phyloP scores from a whole-genome alignment of 2,888 invertebrate genomes.

The Catocala fraxini region DNA sequence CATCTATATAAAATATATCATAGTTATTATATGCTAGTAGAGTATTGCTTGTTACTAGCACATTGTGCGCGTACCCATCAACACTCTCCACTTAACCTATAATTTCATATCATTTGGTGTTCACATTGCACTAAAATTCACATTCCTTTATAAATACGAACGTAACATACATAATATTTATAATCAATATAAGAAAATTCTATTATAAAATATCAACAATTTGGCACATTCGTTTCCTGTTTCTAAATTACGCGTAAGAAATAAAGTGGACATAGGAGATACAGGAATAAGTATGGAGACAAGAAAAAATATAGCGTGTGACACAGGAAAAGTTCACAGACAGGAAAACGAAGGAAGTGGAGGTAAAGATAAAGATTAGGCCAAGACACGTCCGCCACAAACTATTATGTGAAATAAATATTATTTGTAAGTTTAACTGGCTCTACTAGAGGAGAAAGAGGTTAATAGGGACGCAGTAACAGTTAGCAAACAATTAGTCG shows the following conservation, averaged over 20 bases:
- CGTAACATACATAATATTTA: constrained; percentile 57
- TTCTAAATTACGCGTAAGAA: constrained; percentile 66
- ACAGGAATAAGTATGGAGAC: constrained; percentile 29
- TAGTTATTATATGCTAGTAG: constrained; percentile 57
- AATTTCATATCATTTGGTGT: constrained; percentile 75
- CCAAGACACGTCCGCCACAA: constrained; percentile 25
- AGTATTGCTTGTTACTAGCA: constrained; percentile 53
- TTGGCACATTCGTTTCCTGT: constrained; percentile 83
- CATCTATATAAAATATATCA: constrained; percentile 84
- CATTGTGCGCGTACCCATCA: constrained; percentile 38
- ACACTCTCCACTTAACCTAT: constrained; percentile 60
- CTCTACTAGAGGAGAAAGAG: constrained; percentile 9
- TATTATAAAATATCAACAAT: constrained; percentile 78
- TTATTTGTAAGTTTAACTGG: neutral
- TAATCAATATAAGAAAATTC: constrained; percentile 69
- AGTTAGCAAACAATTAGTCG: neutral
- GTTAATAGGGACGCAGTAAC: neutral
- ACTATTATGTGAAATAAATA: constrained; percentile 1
- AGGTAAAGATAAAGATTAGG: constrained; percentile 40
- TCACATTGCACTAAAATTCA: constrained; percentile 73
- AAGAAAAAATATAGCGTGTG: constrained; percentile 15
- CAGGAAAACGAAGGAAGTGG: constrained; percentile 5
- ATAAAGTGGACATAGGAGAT: constrained; percentile 53
- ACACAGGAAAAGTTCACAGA: constrained; percentile 3
- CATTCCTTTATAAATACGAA: constrained; percentile 57